Evolutionary conservation across 2,797 vertebrate species (phyloP).

Genomic region (Sebastes iracundus): DNA sequence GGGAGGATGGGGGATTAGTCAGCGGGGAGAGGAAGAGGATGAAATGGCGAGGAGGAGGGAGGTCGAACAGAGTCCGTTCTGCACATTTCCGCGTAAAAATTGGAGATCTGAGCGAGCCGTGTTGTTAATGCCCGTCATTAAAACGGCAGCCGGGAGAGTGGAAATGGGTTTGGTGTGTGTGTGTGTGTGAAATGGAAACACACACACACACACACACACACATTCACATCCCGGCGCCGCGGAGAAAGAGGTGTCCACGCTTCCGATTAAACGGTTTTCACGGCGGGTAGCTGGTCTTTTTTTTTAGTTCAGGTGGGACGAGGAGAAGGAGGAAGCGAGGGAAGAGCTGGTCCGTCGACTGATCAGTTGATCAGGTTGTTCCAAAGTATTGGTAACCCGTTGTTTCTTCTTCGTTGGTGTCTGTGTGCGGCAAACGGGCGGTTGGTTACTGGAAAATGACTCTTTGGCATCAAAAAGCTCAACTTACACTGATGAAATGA

Average conservation of each 20-base stretch:
- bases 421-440: too few species aligned
- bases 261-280: constrained; percentile 46
- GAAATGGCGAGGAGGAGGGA: background rate
- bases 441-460: background rate
- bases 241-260: constrained; percentile 15
- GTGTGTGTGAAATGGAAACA: constrained; percentile 32
- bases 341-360: background rate
- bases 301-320: constrained; percentile 2
- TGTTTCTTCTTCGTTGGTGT: too few species aligned
- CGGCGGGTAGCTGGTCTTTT: background rate
- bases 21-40: constrained; percentile 8
- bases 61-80: constrained; percentile 39
- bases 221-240: background rate
- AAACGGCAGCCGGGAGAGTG: constrained; percentile 45
- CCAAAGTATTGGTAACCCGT: background rate
- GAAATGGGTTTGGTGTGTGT: constrained; percentile 36
- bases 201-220: constrained; percentile 3
- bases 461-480: background rate
- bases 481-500: background rate
- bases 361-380: background rate
- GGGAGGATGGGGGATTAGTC: constrained; percentile 19
- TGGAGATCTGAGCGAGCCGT: constrained; percentile 50
- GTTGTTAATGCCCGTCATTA: constrained; percentile 58
- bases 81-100: constrained; percentile 61
- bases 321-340: background rate